Base-by-base conservation (phyloP, 2,797 vertebrate genomes). In the Meda fulgida region DNA sequence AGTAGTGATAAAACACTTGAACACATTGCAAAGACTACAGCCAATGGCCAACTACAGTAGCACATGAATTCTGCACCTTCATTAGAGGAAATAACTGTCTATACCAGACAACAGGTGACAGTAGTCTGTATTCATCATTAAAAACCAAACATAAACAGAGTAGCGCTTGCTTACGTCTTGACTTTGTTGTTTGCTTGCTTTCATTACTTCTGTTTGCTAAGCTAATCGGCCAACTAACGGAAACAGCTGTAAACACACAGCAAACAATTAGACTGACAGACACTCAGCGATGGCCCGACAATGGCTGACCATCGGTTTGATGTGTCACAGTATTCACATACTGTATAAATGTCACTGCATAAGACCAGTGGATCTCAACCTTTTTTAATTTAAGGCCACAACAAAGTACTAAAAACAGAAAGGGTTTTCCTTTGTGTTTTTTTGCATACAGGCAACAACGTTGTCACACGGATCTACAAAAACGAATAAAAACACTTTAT, bases 371-470 rank as follows among this genome's bases (percentile, higher is more conserved):
- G 7, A 23, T 55, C 53, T 55, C 21, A 55, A 23, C 21, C 10
- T 43, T 43, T 43, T 43, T 43, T 2, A 43, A 11, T 43, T 43
- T 9, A 11, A 43, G 40, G 10, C 40, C 40, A 43, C 40, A 43
- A 43, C 40, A 43, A 43, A 43, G 60, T 31, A 7, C 60, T 31
- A 31, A 31, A 63, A 65, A 3, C 26, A 1, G 26, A 65, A 31
- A 31, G 0, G 13, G 8, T 65, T 63, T 16, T 65, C 26, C 14
- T 29, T 65, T 7, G 26, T 16, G 13, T n/a, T n/a, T 58, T 11
- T 53, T 51, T 0, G 9, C 1, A 0, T n/a, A 6, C 60, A 29
- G 60, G 7, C 5, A 2, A 26, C 10, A 60, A 60, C n/a, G 0
- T 13, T 60, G 10, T 58, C n/a, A 13, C 2, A 29, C 1, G 1